Evolutionary conservation across 2,113 vertebrate species (phyloP).

Genomic region (Coryphaenoides rupestris): DNA sequence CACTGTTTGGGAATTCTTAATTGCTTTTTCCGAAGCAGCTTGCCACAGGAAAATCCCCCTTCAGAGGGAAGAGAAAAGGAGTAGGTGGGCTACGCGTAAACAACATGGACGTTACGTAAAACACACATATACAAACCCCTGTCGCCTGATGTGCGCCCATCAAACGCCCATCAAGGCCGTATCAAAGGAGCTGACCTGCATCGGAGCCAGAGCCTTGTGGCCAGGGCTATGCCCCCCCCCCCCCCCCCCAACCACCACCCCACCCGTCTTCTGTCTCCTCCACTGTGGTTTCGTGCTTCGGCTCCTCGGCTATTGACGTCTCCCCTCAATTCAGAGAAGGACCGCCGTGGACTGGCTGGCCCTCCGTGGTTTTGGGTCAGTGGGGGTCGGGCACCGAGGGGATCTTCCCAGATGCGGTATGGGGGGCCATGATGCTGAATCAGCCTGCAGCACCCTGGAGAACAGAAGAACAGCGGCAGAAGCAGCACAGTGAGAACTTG

Average conservation of each 20-base stretch:
- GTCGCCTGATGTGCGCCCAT: conserved; percentile 61
- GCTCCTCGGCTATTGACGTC: conserved; percentile 58
- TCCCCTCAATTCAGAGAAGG: conserved; percentile 49
- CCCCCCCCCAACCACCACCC: conserved; percentile 44
- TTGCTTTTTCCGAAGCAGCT: conserved; percentile 72
- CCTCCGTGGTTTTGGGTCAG: conserved; percentile 48
- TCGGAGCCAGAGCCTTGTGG: conserved; percentile 56
- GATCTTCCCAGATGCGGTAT: conserved; percentile 57
- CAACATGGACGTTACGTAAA: conserved; percentile 57
- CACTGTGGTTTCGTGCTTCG: conserved; percentile 63
- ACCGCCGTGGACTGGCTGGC: conserved; percentile 35
- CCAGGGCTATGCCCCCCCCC: conserved; percentile 29
- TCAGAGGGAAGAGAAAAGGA: conserved; percentile 55
- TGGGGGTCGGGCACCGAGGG: conserved; percentile 49
- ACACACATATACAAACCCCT: conserved; percentile 56
- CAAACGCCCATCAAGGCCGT: conserved; percentile 59
- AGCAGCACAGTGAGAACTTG: not conserved
- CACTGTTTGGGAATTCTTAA: conserved; percentile 74
- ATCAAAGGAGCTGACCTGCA: conserved; percentile 69
- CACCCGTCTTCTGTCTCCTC: conserved; percentile 49
- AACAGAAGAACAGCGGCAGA: not conserved
- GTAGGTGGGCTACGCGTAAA: conserved; percentile 60
- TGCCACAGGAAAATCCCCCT: conserved; percentile 74
- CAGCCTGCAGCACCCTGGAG: conserved; percentile 11
- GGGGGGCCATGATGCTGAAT: conserved; percentile 4